A percentile compares a stretch with the other conserved stretches of the same genome.
These are phyloP conservation scores for Sericinus montela DNA, from an alignment of 2,888 invertebrate species.

Conservation along the genomic window DNA sequence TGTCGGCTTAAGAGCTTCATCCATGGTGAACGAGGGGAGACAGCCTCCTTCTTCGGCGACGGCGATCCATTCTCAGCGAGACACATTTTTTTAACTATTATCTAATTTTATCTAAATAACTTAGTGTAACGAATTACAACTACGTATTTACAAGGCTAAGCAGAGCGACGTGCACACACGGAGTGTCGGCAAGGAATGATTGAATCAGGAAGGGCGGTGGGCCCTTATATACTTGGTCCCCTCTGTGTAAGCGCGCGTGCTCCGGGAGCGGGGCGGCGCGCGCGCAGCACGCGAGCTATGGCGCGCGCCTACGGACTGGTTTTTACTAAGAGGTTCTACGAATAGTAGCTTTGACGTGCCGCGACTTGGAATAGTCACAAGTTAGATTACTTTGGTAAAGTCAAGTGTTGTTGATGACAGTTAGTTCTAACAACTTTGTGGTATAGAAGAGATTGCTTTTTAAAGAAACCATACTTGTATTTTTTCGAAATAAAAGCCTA, in stretches of 20 bases:
- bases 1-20: conserved; percentile 76
- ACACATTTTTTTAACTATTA: conserved; percentile 75
- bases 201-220: conserved; percentile 65
- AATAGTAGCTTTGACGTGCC: conserved; percentile 70
- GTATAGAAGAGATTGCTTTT: conserved; percentile 6
- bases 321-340: conserved; percentile 68
- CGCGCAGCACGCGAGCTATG: conserved; percentile 66
- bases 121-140: conserved; percentile 40
- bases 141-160: conserved; percentile 67
- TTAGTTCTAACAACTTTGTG: conserved; percentile 3
- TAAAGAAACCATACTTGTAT: too few species aligned
- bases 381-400: conserved; percentile 42
- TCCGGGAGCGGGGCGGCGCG: conserved; percentile 42
- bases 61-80: conserved; percentile 69
- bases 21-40: conserved; percentile 77
- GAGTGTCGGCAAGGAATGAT: conserved; percentile 68
- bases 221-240: conserved; percentile 59
- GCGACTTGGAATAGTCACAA: conserved; percentile 49
- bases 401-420: conserved; percentile 40
- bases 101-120: conserved; percentile 49
- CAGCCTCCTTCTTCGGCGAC: conserved; percentile 63
- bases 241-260: conserved; percentile 32
- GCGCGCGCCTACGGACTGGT: conserved; percentile 69
- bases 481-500: too few species aligned
- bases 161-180: conserved; percentile 58